A percentile compares a stretch with the other conserved stretches of the same genome.
These are phyloP conservation scores for Steatocranus sp. DNA, from an alignment of 2,797 vertebrate species.

Conservation along the genomic window DNA sequence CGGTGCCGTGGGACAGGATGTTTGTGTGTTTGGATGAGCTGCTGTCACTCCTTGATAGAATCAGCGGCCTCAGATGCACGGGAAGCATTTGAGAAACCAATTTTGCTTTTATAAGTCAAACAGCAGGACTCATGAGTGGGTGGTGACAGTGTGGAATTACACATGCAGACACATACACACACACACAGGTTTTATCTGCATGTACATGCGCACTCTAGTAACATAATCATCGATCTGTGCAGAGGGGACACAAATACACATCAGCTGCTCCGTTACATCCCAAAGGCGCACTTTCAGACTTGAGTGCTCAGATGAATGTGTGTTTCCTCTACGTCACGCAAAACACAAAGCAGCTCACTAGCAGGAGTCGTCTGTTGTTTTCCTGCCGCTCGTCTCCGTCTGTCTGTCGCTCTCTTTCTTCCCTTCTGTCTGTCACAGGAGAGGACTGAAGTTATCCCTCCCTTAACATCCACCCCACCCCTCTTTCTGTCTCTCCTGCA, in stretches of 20 bases:
- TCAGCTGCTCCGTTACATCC: constrained; percentile 10
- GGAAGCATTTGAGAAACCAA: background rate
- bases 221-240: background rate
- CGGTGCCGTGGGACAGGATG: background rate
- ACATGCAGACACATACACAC: background rate
- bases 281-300: constrained; percentile 1
- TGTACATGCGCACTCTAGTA: background rate
- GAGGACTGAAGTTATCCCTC: constrained; percentile 45
- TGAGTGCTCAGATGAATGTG: constrained; percentile 23
- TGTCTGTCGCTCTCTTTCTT: constrained; percentile 13
- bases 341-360: constrained; percentile 38
- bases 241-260: background rate
- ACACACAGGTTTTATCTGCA: background rate
- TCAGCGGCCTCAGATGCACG: background rate
- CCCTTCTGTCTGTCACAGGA: constrained; percentile 22
- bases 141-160: background rate
- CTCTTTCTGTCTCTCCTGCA: constrained; percentile 31
- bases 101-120: constrained; percentile 1
- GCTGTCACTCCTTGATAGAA: constrained; percentile 22
- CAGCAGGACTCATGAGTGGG: background rate
- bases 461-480: constrained; percentile 3
- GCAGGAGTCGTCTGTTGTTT: constrained; percentile 16
- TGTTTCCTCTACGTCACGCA: constrained; percentile 28
- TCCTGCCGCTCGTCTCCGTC: constrained; percentile 3
- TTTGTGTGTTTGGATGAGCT: constrained; percentile 27